Base-by-base conservation (phyloP, 2,113 vertebrate genomes). In the Porphyrio hochstetteri region DNA sequence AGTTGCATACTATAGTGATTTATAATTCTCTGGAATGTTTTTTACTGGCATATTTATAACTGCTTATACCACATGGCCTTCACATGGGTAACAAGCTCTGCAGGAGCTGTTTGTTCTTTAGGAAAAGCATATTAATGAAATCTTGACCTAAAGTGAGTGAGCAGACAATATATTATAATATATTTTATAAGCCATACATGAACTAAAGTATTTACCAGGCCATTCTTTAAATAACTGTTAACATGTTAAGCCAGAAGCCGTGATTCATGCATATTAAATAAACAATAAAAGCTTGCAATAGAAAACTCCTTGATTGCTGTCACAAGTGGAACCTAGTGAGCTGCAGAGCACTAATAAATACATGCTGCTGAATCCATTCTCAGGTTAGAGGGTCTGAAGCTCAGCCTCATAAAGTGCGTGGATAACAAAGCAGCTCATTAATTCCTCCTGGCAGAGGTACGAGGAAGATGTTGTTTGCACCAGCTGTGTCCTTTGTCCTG, bases 41-140 rank as follows among this genome's bases (percentile, higher is more conserved):
- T 95, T 89, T 94, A 92, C 86, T 79, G 83, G 55, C 94, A 38
- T 95, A 96, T 95, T 96, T 96, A 93, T 96, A 96, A 96, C 90
- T 88, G 40, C 88, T 92, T 94, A 65, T 9, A 95, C 81, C 92
- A 92, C 92, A 89, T 94, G 91, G 69, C 69, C 55, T 50, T 96
- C 94, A 95, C 93, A 96, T 96, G 91, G 71, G 86, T 87, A 93
- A 84, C 92, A 74, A 93, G 87, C 81, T 91, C 89, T 94, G 88
- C 86, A 94, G 85, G 61, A 85, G 77, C 91, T 92, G 84, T 93
- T 95, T 86, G 82, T 93, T 94, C 92, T 94, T 89, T 96, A 69
- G 90, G 68, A 95, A 93, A 84, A 72, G 69, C 78, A 92, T 71
- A 40, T 74, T 91, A 89, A 89, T 56, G 71, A 84, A 91, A 91